phyloP scores from a whole-genome alignment of 1,140 invertebrate species.

The Pseudomyrmex gracilis region DNA sequence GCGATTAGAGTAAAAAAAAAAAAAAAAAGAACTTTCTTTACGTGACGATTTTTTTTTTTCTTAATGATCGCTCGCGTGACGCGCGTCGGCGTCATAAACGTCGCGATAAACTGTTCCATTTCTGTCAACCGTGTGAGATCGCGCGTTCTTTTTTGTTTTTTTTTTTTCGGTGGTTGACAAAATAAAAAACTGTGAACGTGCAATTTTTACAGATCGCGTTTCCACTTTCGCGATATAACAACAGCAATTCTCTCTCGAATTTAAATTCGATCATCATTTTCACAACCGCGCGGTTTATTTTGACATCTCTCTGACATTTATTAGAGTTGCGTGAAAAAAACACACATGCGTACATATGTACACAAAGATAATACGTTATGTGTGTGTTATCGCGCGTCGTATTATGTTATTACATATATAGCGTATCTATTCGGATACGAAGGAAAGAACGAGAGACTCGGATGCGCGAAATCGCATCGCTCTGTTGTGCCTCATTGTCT shows the following conservation, averaged over 20 bases:
- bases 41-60: not conserved
- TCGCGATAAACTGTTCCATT: not conserved
- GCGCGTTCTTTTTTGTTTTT: not conserved
- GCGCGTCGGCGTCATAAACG: not conserved
- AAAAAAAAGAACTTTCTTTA: slow-evolving; percentile 18
- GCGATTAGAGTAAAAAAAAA: no score
- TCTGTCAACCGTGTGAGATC: not conserved
- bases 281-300: slow-evolving; percentile 3
- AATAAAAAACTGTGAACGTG: not conserved
- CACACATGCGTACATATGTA: not conserved
- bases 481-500: slow-evolving; percentile 47
- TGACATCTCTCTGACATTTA: not conserved
- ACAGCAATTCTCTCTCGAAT: slow-evolving; percentile 6
- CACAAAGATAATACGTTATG: no score
- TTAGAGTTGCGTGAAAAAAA: slow-evolving; percentile 3
- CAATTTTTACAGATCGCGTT: not conserved
- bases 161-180: slow-evolving; percentile 12
- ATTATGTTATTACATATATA: no score
- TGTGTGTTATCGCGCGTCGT: no score
- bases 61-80: slow-evolving; percentile 18
- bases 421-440: not conserved
- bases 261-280: not conserved
- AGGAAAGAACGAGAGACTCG: no score
- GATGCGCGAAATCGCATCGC: slow-evolving; percentile 17
- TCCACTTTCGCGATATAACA: not conserved